These are phyloP conservation scores for Cacoxenus indagator DNA, from an alignment of 2,888 invertebrate species.

Conservation along the genomic window DNA sequence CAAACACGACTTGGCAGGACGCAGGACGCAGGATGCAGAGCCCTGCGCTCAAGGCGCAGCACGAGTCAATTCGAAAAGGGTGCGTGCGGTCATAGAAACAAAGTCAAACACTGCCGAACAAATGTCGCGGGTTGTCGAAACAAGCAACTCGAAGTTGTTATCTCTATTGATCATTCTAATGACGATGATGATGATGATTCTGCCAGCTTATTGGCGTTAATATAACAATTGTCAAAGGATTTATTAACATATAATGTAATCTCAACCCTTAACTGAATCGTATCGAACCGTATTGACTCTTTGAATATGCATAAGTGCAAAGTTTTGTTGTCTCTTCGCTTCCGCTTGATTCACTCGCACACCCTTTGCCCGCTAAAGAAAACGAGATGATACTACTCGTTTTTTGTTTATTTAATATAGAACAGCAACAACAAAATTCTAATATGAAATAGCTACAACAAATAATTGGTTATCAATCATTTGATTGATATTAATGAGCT, in stretches of 20 bases:
- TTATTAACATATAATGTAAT: slow-evolving; percentile 52
- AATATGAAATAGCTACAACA: background rate
- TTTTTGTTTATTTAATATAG: background rate
- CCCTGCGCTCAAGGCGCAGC: too few relatives aligned
- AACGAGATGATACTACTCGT: background rate
- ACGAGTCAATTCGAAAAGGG: background rate
- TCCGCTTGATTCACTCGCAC: background rate
- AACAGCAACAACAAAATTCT: slow-evolving; percentile 37
- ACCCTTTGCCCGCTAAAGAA: background rate
- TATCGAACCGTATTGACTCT: background rate
- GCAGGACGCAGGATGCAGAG: background rate
- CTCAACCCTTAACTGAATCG: slow-evolving; percentile 17
- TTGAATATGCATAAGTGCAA: background rate
- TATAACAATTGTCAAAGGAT: slow-evolving; percentile 68
- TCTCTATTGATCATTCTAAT: slow-evolving; percentile 1
- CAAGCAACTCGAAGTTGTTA: slow-evolving; percentile 31
- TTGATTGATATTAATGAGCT: slow-evolving; percentile 68
- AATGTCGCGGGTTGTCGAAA: slow-evolving; percentile 51
- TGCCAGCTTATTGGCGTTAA: slow-evolving; percentile 61
- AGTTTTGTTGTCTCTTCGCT: background rate
- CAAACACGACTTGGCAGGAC: too few relatives aligned
- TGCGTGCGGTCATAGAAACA: background rate
- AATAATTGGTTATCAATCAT: slow-evolving; percentile 58
- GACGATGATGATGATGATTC: slow-evolving; percentile 9
- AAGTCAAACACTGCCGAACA: slow-evolving; percentile 25